These are phyloP conservation scores for Ariolimax columbianus DNA, from an alignment of 2,888 invertebrate genomes.

Conservation along the genomic window DNA sequence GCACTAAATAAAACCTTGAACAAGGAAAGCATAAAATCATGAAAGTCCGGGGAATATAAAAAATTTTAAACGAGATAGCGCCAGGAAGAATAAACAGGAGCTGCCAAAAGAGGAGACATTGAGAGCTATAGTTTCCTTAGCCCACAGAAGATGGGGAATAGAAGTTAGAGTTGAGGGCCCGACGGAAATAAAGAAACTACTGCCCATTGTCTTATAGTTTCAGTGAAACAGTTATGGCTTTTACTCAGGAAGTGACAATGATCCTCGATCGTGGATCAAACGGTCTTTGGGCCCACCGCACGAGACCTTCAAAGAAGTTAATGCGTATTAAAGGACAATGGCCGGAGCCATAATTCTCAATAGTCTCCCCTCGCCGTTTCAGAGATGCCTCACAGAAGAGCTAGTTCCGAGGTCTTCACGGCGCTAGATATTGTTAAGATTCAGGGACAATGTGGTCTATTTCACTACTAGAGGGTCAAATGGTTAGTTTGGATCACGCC, in stretches of 20 bases:
- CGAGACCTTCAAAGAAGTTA: slow-evolving; percentile 48
- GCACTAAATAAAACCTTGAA: slow-evolving; percentile 31
- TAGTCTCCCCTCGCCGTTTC: slow-evolving; percentile 19
- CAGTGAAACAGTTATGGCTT: slow-evolving; percentile 30
- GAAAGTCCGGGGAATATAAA: slow-evolving; percentile 8
- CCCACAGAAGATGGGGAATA: not conserved
- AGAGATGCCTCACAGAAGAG: not conserved
- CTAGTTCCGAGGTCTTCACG: too few relatives aligned
- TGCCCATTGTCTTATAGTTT: slow-evolving; percentile 33
- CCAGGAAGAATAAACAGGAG: slow-evolving; percentile 36
- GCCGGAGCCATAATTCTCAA: slow-evolving; percentile 43
- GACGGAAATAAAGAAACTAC: slow-evolving; percentile 22
- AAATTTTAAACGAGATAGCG: slow-evolving; percentile 21
- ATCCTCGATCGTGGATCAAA: slow-evolving; percentile 46
- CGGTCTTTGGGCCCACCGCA: not conserved
- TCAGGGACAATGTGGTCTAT: not conserved
- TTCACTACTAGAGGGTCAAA: not conserved
- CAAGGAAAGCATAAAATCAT: slow-evolving; percentile 27
- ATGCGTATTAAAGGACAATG: slow-evolving; percentile 52
- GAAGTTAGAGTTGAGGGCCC: slow-evolving; percentile 17
- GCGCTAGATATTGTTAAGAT: not conserved
- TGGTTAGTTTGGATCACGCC: not conserved
- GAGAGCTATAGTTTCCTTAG: slow-evolving; percentile 18
- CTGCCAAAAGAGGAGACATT: not conserved
- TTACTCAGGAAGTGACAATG: slow-evolving; percentile 31